Percentiles rank a stretch among this genome's conserved stretches.
phyloP scores from a whole-genome alignment of 2,113 vertebrate species.

The Lepisosteus oculatus region DNA sequence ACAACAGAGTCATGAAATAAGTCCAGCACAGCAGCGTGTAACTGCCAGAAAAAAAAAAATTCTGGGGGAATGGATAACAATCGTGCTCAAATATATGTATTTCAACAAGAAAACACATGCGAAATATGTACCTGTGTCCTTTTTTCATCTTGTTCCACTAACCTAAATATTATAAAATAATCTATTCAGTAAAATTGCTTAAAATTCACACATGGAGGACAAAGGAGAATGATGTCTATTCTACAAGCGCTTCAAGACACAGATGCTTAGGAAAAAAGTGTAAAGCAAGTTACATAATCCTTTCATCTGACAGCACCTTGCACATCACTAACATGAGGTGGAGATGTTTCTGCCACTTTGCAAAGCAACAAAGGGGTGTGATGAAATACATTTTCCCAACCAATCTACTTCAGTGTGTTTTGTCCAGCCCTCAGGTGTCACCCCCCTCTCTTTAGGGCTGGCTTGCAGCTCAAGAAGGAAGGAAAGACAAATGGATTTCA shows the following conservation, averaged over 20 bases:
- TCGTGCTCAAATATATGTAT: no score
- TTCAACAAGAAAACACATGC: no score
- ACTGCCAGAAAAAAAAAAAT: no score
- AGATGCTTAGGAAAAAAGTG: background rate
- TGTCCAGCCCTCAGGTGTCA: background rate
- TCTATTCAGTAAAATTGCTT: background rate
- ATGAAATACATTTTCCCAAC: slow-evolving; percentile 1
- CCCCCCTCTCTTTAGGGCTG: background rate
- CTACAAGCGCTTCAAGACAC: background rate
- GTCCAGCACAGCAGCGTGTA: no score
- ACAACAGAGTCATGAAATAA: no score
- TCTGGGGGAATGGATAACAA: no score
- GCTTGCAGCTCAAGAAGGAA: no score
- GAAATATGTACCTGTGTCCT: background rate
- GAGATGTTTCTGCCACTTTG: background rate
- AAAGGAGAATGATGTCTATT: slow-evolving; percentile 13
- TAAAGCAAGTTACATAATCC: slow-evolving; percentile 1
- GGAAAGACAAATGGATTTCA: no score
- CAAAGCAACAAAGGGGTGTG: background rate
- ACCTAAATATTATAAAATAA: background rate
- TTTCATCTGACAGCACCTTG: background rate
- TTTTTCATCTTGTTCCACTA: background rate
- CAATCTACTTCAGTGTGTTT: background rate
- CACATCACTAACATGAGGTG: background rate
- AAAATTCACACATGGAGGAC: background rate